phyloP scores from a whole-genome alignment of 2,797 vertebrate species.

The Clangula hyemalis region DNA sequence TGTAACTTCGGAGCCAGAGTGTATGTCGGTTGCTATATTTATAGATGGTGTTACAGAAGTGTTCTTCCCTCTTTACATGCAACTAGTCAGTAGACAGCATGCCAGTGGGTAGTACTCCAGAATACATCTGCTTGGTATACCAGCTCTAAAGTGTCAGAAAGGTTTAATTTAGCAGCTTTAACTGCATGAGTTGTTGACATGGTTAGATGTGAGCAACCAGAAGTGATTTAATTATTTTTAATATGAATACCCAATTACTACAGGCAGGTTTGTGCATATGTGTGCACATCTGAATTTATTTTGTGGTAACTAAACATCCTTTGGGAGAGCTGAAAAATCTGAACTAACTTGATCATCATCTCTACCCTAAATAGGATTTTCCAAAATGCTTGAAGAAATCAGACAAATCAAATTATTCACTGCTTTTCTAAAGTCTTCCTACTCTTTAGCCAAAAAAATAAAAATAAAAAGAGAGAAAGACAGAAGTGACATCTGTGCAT shows the following conservation, averaged over 20 bases:
- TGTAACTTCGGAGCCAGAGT: slow-evolving; percentile 29
- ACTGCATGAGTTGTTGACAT: neutral
- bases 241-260: neutral
- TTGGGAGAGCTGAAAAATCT: neutral
- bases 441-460: neutral
- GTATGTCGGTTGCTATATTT: slow-evolving; percentile 8
- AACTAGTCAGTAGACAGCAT: slow-evolving; percentile 12
- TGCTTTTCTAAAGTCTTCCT: neutral
- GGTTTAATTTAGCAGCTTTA: slow-evolving; percentile 31
- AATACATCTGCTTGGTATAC: slow-evolving; percentile 5
- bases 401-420: neutral
- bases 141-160: neutral
- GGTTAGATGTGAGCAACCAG: neutral
- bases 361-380: neutral
- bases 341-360: neutral
- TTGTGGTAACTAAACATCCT: neutral
- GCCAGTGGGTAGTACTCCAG: slow-evolving; percentile 36
- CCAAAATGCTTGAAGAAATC: neutral
- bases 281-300: neutral
- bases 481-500: neutral
- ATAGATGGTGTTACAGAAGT: slow-evolving; percentile 5
- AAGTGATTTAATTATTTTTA: slow-evolving; percentile 25
- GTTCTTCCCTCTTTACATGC: slow-evolving; percentile 20
- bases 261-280: neutral
- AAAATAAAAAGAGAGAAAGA: neutral